Conservation (phyloP, 1,140 invertebrate species). For the Bombus haemorrhoidalis region DNA sequence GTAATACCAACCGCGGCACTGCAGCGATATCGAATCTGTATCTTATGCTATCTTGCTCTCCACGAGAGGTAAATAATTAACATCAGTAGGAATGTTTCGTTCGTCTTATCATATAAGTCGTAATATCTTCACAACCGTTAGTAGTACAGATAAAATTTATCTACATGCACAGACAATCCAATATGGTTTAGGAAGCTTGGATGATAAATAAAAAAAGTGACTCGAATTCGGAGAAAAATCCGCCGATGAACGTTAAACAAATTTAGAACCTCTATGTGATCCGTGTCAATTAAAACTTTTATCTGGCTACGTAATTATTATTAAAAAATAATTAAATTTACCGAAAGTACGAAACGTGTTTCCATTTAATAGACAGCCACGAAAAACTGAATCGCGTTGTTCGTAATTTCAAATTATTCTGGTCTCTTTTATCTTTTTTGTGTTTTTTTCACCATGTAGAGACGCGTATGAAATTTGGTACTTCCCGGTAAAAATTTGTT, state of each 20-base stretch:
- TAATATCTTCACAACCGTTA: no score
- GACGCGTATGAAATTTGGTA: not conserved
- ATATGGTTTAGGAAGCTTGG: not conserved
- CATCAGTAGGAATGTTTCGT: no score
- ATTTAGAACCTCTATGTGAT: not conserved
- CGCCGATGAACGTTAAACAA: not conserved
- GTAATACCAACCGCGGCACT: not conserved
- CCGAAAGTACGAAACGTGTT: not conserved
- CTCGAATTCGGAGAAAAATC: not conserved
- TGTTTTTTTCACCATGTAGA: no score
- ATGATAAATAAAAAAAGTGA: slow-evolving; percentile 4
- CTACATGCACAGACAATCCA: not conserved
- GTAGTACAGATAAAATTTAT: not conserved
- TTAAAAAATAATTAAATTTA: not conserved
- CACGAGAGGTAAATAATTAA: no score
- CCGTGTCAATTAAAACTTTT: slow-evolving; percentile 10
- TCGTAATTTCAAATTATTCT: no score
- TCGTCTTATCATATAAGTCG: no score
- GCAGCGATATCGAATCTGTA: not conserved
- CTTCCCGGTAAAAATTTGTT: not conserved
- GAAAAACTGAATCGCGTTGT: not conserved
- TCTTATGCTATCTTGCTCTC: not conserved
- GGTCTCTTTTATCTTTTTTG: no score
- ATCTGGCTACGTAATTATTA: not conserved
- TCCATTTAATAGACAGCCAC: not conserved